A percentile compares a stretch with the other conserved stretches of the same genome.
phyloP scores from a whole-genome alignment of 2,113 vertebrate genomes.

The Malurus melanocephalus region DNA sequence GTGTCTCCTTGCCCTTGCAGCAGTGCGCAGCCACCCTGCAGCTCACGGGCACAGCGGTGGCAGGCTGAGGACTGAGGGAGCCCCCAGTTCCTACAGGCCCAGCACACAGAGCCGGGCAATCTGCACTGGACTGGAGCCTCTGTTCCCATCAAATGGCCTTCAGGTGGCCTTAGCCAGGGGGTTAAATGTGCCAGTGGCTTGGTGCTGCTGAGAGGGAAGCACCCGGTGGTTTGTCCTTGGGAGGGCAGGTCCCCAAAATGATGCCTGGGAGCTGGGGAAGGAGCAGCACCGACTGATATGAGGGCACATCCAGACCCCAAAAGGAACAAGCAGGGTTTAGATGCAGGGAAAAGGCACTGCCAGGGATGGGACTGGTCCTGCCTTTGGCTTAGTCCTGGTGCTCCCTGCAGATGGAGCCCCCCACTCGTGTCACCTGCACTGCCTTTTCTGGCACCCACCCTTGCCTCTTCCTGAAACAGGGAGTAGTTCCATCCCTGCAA shows the following conservation, averaged over 20 bases:
- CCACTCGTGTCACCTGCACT: fast-evolving
- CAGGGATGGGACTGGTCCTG: fast-evolving
- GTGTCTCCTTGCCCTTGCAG: constrained; percentile 35
- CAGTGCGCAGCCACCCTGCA: background rate
- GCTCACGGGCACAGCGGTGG: fast-evolving
- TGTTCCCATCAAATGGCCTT: background rate
- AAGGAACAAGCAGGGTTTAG: background rate
- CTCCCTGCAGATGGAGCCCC: background rate
- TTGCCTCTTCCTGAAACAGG: background rate
- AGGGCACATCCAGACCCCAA: background rate
- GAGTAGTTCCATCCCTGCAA: background rate
- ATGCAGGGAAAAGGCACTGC: fast-evolving
- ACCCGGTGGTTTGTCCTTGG: background rate
- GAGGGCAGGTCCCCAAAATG: background rate
- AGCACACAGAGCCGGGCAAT: background rate
- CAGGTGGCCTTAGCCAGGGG: fast-evolving
- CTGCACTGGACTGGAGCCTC: background rate
- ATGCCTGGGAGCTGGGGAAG: background rate
- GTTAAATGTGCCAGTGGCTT: background rate
- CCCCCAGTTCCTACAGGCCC: background rate
- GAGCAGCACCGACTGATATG: background rate
- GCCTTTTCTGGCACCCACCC: background rate
- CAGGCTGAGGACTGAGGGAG: background rate
- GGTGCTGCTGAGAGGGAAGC: background rate
- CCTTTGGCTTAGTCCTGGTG: background rate